Base-by-base conservation (phyloP, 2,888 invertebrate species). In the Drosophila paucipuncta region DNA sequence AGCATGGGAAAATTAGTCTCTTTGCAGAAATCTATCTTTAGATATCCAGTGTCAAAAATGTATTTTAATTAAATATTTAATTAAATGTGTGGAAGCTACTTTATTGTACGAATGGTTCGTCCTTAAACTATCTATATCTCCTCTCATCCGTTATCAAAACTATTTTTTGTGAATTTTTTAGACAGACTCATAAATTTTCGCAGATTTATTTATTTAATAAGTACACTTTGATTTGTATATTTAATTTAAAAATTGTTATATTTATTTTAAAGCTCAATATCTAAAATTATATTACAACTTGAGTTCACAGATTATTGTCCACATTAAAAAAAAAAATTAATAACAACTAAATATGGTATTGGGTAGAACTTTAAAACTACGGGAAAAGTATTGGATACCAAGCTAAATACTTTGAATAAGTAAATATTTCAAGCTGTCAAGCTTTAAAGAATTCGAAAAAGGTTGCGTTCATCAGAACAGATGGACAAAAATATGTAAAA, bases 1-100 rank as follows among this genome's bases (percentile, higher is more conserved):
- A 22, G 22, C 5, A 22, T 11, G n/a, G 0, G 11, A 11, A 41
- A n/a, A 41, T n/a, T 0, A n/a, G 41, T 2, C n/a, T n/a, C 4
- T 4, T n/a, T 41, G 4, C 41, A 2, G n/a, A 41, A n/a, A 2
- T 41, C n/a, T 41, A 41, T 2, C 0, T 5, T 22, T 22, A 5
- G n/a, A 22, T 11, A 43, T 22, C 2, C n/a, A 18, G 3, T 0
- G 9, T 1, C 7, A 11, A 5, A 22, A 5, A 22, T 11, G 0
- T 11, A 2, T 22, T 11, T 41, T 0, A n/a, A 41, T 39, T 9
- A 3, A 18, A 6, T 16, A 37, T 5, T 37, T 37, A 37, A 16
- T 2, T 39, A 13, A 35, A 37, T 39, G n/a, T n/a, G 4, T 41
- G 7, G 4, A n/a, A 39, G n/a, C 39, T 10, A 10, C 4, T 41